phyloP scores from a whole-genome alignment of 1,140 invertebrate genomes.

The Leptestheria dahalacensis region DNA sequence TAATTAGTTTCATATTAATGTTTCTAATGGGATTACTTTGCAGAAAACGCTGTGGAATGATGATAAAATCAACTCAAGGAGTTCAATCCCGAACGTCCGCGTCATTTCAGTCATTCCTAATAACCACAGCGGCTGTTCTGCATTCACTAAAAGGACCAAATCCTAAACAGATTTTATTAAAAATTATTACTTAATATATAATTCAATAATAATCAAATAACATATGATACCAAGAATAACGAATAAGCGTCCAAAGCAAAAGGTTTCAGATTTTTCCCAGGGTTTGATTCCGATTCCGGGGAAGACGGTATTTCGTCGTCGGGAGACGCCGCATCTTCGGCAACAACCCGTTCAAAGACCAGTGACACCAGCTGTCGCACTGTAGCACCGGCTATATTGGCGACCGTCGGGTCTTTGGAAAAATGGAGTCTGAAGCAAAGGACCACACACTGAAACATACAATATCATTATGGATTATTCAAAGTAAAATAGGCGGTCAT shows the following conservation, averaged over 20 bases:
- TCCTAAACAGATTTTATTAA: constrained; percentile 43
- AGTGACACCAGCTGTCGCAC: constrained; percentile 89
- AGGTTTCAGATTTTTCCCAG: constrained; percentile 64
- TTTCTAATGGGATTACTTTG: constrained; percentile 42
- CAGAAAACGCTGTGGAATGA: constrained; percentile 85
- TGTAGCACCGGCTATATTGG: constrained; percentile 92
- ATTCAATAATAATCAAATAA: no score
- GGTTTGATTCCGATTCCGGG: constrained; percentile 39
- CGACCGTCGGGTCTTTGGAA: constrained; percentile 80
- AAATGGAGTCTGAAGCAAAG: constrained; percentile 91
- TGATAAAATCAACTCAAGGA: constrained; percentile 82
- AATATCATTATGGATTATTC: constrained; percentile 7
- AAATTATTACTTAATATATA: no score
- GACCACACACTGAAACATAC: constrained; percentile 65
- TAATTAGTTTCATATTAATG: not conserved
- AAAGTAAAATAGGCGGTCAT: not conserved
- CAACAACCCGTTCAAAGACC: constrained; percentile 85
- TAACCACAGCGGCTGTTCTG: constrained; percentile 88
- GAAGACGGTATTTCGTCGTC: constrained; percentile 10
- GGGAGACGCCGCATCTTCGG: constrained; percentile 42
- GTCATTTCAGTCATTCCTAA: constrained; percentile 93
- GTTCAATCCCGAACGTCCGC: constrained; percentile 85
- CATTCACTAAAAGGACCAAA: constrained; percentile 89
- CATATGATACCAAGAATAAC: constrained; percentile 75
- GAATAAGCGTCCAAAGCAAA: constrained; percentile 90